Base-by-base conservation (phyloP, 2,113 vertebrate genomes). In the Nibea coibor region DNA sequence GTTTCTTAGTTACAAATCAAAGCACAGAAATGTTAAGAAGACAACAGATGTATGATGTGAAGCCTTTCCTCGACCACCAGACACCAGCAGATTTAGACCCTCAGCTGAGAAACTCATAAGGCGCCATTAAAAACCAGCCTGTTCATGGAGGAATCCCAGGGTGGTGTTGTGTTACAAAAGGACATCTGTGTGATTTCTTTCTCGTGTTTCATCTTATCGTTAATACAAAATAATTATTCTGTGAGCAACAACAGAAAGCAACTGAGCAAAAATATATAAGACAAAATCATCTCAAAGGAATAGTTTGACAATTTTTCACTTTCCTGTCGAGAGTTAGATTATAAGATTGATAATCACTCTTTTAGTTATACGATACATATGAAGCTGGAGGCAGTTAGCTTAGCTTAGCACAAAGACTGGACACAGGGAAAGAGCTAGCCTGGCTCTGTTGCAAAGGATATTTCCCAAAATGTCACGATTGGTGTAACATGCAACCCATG, bases 161-260 rank as follows among this genome's bases (percentile, higher is more conserved):
- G 43, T 24, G 72, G 72, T 73, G 48, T 81, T 48, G 20, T 24
- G 73, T 86, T 88, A 56, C 80, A 70, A 10, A 69, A 35, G 12
- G 35, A 75, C 78, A 86, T 83, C 68, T 80, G 65, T 78, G 59
- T n/a, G 64, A 74, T 61, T 43, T 61, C 5, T 17, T 10, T 72
- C 61, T 82, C 80, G 67, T 39, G 31, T 77, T 83, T 73, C 63
- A 80, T n/a, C 69, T 39, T 81, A 54, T 85, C 47, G 31, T 35
- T 80, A 62, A 28, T 15, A 16, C 10, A 31, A 51, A 69, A 69
- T 16, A 42, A 47, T 71, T 43, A 51, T 54, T 58, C 19, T 22
- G 28, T 39, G 1, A 35, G 39, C 24, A 72, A 58, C 15, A 26
- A 43, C 28, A 39, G 16, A 4, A 59, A 43, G 26, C 28, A 31